Percentiles rank a stretch among this genome's conserved stretches.
Evolutionary conservation across 1,140 invertebrate genomes (phyloP).

Genomic region (Sinonovacula constricta): DNA sequence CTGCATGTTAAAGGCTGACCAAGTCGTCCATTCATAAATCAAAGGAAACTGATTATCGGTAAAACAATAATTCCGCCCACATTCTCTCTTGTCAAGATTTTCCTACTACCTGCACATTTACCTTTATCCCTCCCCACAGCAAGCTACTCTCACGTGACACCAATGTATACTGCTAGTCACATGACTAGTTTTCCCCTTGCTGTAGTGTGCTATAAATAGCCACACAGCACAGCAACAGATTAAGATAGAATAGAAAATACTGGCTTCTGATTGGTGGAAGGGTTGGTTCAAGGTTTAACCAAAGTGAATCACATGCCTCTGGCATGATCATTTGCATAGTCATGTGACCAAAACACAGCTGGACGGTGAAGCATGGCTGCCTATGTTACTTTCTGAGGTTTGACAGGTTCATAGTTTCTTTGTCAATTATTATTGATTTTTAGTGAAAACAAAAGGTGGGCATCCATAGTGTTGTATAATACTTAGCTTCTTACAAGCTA

Average conservation of each 20-base stretch:
- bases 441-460: not conserved
- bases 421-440: slow-evolving; percentile 46
- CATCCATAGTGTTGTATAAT: too few relatives aligned
- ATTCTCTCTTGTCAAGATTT: too few relatives aligned
- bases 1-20: too few relatives aligned
- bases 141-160: not conserved
- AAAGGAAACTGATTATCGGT: too few relatives aligned
- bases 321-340: slow-evolving; percentile 51
- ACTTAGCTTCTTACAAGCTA: too few relatives aligned
- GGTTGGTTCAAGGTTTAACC: slow-evolving; percentile 47
- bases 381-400: slow-evolving; percentile 45
- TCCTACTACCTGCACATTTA: too few relatives aligned
- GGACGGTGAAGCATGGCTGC: slow-evolving; percentile 50
- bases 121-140: not conserved
- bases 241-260: slow-evolving; percentile 43
- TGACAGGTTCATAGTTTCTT: slow-evolving; percentile 51
- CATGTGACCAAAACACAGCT: slow-evolving; percentile 55
- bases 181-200: slow-evolving; percentile 34
- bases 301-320: slow-evolving; percentile 42
- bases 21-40: too few relatives aligned
- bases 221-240: slow-evolving; percentile 53
- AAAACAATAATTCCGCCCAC: too few relatives aligned
- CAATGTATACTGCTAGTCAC: slow-evolving; percentile 18
- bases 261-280: slow-evolving; percentile 39
- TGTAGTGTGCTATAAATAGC: slow-evolving; percentile 50